Percentiles rank a stretch among this genome's conserved stretches.
phyloP scores from a whole-genome alignment of 2,797 vertebrate genomes.

The Pogoniulus pusillus region DNA sequence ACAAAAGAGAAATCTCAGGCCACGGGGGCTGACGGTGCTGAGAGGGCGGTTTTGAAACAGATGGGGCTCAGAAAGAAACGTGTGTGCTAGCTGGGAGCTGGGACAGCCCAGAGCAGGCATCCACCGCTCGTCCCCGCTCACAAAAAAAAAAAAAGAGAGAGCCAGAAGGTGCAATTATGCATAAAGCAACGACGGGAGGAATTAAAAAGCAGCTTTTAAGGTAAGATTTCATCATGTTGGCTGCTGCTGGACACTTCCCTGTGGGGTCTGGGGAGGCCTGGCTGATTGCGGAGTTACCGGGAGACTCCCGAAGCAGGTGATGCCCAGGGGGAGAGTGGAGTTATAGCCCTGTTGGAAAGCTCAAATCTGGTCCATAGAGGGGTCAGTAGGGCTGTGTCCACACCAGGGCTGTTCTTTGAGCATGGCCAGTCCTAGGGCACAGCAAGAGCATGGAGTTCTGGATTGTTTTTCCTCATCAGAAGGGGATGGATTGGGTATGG shows the following conservation, averaged over 20 bases:
- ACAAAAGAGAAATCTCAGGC: constrained; percentile 55
- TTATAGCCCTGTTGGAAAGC: background rate
- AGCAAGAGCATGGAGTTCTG: background rate
- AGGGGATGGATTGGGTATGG: background rate
- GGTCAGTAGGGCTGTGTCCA: background rate
- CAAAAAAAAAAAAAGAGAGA: background rate
- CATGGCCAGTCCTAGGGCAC: background rate
- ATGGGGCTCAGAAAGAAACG: background rate
- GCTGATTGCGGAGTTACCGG: background rate
- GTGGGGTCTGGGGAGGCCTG: background rate
- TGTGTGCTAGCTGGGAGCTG: background rate
- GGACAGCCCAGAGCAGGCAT: background rate
- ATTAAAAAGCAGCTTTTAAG: constrained; percentile 38
- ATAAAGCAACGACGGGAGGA: background rate
- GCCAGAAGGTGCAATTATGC: constrained; percentile 38
- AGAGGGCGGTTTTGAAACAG: constrained; percentile 6
- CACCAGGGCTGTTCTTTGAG: background rate
- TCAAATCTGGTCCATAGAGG: accelerated
- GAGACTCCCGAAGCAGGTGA: background rate
- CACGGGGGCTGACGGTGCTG: background rate
- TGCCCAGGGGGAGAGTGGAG: background rate
- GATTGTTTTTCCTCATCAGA: background rate
- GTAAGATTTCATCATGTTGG: constrained; percentile 3
- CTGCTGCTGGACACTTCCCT: background rate
- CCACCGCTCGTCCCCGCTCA: background rate